Base-by-base conservation (phyloP, 2,797 vertebrate genomes). In the Mallotus villosus region DNA sequence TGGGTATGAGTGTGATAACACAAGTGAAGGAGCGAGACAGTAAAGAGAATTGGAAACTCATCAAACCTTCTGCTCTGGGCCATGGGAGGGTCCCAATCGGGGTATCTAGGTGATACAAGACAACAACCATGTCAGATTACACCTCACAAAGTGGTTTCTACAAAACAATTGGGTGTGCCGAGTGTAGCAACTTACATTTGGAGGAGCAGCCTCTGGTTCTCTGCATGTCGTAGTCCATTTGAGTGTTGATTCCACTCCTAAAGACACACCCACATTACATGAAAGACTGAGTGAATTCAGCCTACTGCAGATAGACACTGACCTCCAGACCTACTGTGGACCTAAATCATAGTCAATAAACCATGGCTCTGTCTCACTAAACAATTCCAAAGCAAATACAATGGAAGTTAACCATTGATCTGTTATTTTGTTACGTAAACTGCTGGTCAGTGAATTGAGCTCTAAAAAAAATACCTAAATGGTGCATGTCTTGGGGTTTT, bases 191-290 rank as follows among this genome's bases (percentile, higher is more conserved):
- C 93, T 90, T 87, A 94, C 93, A 93, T 87, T 78, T 92, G 77
- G 22, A 94, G 86, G 24, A 94, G 91, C 19, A 67, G 69, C 8
- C 91, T 86, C 14, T 89, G 80, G 80, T 90, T 93, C 67, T 92
- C 92, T 3, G 90, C 82, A 86, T 94, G 93, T 17, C 88, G 83
- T 3, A 92, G 86, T 63, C 93, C 91, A 17, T 89, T 86, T 0
- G 70, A 63, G 83, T 94, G 93, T 22, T 92, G 92, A 71, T 88
- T 93, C 93, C 93, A 94, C 84, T 93, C 92, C 93, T 94, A 64
- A 73, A 75, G 25, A 41, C 27, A 21, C n/a, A 59, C 67, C 74
- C 41, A 69, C 37, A 73, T 3, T 24, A 12, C 5, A 24, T 83
- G 29, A 78, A 25, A 70, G 55, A 76, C 63, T 12, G 24, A 24